Percentiles rank a stretch among this genome's conserved stretches.
These are phyloP conservation scores for Globodera rostochiensis DNA, from an alignment of 1,140 invertebrate species.

Conservation along the genomic window DNA sequence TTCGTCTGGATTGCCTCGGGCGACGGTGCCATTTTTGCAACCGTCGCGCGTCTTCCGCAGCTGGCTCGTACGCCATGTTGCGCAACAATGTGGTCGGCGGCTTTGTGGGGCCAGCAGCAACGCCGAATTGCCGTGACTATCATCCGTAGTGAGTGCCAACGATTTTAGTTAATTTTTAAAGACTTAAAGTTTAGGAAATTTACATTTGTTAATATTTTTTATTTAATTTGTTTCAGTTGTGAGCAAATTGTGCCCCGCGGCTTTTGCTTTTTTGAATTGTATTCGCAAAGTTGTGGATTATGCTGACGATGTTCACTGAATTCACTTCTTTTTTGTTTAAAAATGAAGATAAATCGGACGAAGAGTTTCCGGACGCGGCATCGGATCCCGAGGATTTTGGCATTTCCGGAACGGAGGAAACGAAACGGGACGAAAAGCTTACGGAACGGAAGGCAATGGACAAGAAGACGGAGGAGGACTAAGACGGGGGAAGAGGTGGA, in stretches of 20 bases:
- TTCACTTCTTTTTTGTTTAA: no score
- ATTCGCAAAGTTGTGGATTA: slow-evolving; percentile 16
- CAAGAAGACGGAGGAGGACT: background rate
- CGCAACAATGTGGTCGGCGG: background rate
- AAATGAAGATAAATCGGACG: background rate
- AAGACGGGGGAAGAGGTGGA: background rate
- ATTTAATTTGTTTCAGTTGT: slow-evolving; percentile 11
- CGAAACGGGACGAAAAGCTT: background rate
- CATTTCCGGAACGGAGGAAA: background rate
- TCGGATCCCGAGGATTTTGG: background rate
- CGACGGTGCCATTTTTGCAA: background rate
- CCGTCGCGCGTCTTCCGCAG: background rate
- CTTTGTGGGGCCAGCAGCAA: background rate
- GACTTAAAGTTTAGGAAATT: no score
- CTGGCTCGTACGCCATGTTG: slow-evolving; percentile 8
- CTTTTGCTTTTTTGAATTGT: slow-evolving; percentile 31
- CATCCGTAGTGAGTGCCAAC: slow-evolving; percentile 21
- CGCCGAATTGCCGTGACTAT: slow-evolving; percentile 23
- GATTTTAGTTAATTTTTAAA: background rate
- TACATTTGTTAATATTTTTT: no score
- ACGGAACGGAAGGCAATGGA: background rate
- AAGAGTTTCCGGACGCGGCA: background rate
- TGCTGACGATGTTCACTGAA: background rate
- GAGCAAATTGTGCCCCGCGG: slow-evolving; percentile 29
- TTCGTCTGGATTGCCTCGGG: background rate